These are phyloP conservation scores for Caenorhabditis afra DNA, from an alignment of 2,888 invertebrate species.

Conservation along the genomic window DNA sequence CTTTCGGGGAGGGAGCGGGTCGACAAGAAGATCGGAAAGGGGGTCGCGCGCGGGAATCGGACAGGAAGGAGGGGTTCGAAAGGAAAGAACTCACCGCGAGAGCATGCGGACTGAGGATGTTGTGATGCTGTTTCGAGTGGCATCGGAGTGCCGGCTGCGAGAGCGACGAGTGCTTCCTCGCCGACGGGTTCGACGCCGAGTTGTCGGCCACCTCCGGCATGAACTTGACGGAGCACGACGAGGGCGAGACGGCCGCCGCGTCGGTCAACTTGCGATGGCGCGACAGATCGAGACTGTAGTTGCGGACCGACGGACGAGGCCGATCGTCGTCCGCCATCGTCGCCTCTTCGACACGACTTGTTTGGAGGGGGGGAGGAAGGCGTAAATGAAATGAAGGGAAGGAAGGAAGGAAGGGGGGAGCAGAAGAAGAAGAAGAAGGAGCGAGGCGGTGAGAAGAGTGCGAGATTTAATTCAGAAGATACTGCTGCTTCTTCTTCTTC, in stretches of 20 bases:
- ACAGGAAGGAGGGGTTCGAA: neutral
- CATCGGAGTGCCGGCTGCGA: slow-evolving; percentile 53
- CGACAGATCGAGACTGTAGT: slow-evolving; percentile 54
- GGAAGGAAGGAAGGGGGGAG: slow-evolving; percentile 24
- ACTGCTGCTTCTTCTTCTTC: slow-evolving; percentile 39
- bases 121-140: slow-evolving; percentile 60
- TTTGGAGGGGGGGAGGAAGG: slow-evolving; percentile 3
- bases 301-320: slow-evolving; percentile 33
- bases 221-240: slow-evolving; percentile 51
- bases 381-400: slow-evolving; percentile 13
- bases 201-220: slow-evolving; percentile 39
- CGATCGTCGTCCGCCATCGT: slow-evolving; percentile 11
- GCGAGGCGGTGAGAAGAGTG: slow-evolving; percentile 38
- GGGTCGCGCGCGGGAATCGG: too few relatives aligned
- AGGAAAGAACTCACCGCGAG: slow-evolving; percentile 59
- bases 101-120: slow-evolving; percentile 65
- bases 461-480: slow-evolving; percentile 60
- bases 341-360: neutral
- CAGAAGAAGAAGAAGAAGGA: slow-evolving; percentile 10
- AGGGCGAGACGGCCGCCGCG: slow-evolving; percentile 28
- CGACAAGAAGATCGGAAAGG: neutral
- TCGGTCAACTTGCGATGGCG: slow-evolving; percentile 34
- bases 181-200: slow-evolving; percentile 21
- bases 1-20: neutral
- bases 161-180: slow-evolving; percentile 57